Base-by-base conservation (phyloP, 2,888 invertebrate species). In the Unio delphinus region DNA sequence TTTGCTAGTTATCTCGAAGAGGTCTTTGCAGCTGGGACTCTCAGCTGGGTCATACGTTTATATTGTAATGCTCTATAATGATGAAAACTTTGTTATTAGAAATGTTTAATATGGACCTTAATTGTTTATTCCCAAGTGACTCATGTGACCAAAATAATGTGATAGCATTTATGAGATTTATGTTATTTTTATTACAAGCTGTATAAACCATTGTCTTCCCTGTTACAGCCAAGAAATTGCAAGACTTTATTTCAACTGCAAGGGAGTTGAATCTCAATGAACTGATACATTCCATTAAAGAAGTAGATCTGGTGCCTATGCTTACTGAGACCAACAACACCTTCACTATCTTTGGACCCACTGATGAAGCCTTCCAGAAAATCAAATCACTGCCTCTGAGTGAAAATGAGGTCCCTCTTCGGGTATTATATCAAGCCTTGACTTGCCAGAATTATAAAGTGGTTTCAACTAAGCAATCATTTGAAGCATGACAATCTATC, bases 191-290 rank as follows among this genome's bases (percentile, higher is more conserved):
- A 11, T 15, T 45, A 45, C 45, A 45, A 15, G 45, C 15, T 45
- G 15, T 45, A 45, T 56, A 18, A 60, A 58, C 26, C 28, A 55
- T 1, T n/a, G 63, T 57, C 56, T 63, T 69, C 11, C 45, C 2
- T 45, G 11, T 15, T 72, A 5, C 81, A 91, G 92, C 68, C 57
- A 45, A 93, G 30, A 92, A 93, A 69, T 90, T 93, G 75, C 92
- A 92, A 84, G 90, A 80, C 59, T 55, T 87, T n/a, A 84, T 91
- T 61, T 91, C 92, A 57, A 92, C 93, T 0, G 91, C 93, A 34
- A 90, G 91, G 60, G 92, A 92, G 65, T 86, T 93, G 83, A 92
- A 92, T 55, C 92, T 92, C 63, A 92, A 91, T 69, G 92, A 93
- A 86, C 93, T 94, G 86, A 90, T 92, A 59, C 90, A 91, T 64